These are phyloP conservation scores for Pomatorhinus ruficollis DNA, from an alignment of 2,113 vertebrate species.

Conservation along the genomic window DNA sequence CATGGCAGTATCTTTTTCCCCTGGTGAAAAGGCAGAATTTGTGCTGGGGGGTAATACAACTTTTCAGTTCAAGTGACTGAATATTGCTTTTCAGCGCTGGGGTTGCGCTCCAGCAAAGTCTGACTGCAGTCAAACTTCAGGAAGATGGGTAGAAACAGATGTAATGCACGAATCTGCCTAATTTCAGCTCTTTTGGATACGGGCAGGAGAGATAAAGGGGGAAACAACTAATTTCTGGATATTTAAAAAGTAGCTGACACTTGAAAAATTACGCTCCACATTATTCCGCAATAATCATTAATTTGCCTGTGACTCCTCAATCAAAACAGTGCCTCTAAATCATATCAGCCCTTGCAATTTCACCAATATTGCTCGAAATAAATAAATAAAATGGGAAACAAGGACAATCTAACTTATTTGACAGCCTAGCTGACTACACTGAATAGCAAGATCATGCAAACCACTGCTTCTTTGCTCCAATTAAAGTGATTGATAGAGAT, in stretches of 20 bases:
- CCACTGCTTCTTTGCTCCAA: neutral
- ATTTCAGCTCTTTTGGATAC: neutral
- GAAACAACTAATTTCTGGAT: neutral
- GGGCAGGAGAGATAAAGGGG: neutral
- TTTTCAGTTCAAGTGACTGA: neutral
- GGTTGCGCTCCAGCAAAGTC: neutral
- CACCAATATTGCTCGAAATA: neutral
- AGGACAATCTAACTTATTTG: neutral
- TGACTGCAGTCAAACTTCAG: neutral
- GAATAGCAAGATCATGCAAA: neutral
- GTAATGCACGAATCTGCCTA: neutral
- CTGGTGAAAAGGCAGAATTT: neutral
- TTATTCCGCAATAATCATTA: neutral
- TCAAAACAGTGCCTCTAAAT: neutral
- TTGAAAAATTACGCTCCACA: neutral
- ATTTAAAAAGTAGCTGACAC: neutral
- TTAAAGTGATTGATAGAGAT: slow-evolving; percentile 46
- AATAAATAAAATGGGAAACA: slow-evolving; percentile 19
- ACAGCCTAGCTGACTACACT: slow-evolving; percentile 3
- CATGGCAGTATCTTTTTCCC: neutral
- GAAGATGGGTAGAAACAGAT: neutral
- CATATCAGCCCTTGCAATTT: neutral
- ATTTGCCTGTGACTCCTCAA: neutral
- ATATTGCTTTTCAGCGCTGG: neutral
- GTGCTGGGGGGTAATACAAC: no score